Percentiles rank a stretch among this genome's conserved stretches.
Evolutionary conservation across 2,797 vertebrate genomes (phyloP).

Genomic region (Hozukius guyotensis): DNA sequence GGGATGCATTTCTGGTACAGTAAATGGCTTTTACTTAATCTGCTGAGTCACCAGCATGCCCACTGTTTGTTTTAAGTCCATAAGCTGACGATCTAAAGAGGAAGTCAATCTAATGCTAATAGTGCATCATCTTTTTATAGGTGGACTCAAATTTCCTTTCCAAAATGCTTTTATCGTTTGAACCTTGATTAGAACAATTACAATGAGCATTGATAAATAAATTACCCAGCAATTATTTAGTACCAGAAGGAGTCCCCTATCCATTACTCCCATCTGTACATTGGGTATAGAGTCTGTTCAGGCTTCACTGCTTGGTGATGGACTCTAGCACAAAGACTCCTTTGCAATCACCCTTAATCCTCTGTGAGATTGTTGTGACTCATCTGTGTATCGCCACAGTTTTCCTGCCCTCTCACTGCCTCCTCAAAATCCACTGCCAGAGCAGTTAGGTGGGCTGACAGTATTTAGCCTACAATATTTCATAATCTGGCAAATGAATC

Average conservation of each 20-base stretch:
- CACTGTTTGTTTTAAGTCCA: conserved; percentile 7
- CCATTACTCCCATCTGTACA: neutral
- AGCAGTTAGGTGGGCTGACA: conserved; percentile 49
- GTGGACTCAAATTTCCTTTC: conserved; percentile 3
- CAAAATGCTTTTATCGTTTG: neutral
- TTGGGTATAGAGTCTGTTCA: neutral
- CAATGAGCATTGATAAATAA: neutral
- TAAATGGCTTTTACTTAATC: conserved; percentile 24
- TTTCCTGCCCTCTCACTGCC: conserved; percentile 48
- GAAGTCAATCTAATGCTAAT: neutral
- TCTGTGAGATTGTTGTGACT: conserved; percentile 52
- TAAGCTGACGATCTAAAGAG: neutral
- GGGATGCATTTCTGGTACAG: conserved; percentile 16
- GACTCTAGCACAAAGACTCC: conserved; percentile 13
- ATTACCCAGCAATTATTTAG: neutral
- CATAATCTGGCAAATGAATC: conserved; percentile 48
- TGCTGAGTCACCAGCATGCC: conserved; percentile 24
- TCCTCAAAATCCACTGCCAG: conserved; percentile 51
- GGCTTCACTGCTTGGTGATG: conserved; percentile 26
- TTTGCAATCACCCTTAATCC: conserved; percentile 35
- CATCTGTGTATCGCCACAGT: conserved; percentile 38
- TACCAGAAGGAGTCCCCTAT: neutral
- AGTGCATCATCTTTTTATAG: conserved; percentile 4
- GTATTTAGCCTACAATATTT: conserved; percentile 52
- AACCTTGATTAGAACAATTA: neutral